phyloP scores from a whole-genome alignment of 2,797 vertebrate genomes.

The Galaxias olidus region DNA sequence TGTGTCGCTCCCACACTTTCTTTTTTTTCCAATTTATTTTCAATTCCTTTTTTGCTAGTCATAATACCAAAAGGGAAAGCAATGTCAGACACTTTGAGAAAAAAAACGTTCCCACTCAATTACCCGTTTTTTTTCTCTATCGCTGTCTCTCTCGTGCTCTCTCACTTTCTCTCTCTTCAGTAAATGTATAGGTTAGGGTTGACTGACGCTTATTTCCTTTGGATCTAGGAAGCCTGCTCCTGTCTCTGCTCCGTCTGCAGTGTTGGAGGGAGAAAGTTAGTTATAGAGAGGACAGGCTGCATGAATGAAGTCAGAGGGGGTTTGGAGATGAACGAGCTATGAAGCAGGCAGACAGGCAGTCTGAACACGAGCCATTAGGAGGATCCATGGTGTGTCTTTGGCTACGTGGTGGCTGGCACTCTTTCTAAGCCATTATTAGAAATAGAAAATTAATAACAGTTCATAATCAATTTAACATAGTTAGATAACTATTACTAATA shows the following conservation, averaged over 20 bases:
- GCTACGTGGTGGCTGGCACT: too few relatives aligned
- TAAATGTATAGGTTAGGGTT: background rate
- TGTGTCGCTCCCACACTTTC: too few relatives aligned
- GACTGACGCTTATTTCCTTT: slow-evolving; percentile 14
- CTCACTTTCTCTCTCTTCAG: too few relatives aligned
- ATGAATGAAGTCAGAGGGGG: background rate
- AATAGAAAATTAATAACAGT: too few relatives aligned
- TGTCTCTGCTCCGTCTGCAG: background rate
- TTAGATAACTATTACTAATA: too few relatives aligned
- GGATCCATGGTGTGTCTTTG: too few relatives aligned
- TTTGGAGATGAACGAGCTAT: background rate
- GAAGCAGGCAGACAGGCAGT: background rate
- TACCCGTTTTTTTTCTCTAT: background rate
- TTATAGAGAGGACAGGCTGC: background rate
- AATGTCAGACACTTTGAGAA: slow-evolving; percentile 35
- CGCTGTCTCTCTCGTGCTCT: background rate
- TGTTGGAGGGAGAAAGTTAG: too few relatives aligned
- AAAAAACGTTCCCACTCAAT: slow-evolving; percentile 50
- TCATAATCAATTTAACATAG: too few relatives aligned
- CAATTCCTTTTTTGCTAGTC: slow-evolving; percentile 11
- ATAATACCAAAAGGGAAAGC: slow-evolving; percentile 16
- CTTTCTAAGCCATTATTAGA: too few relatives aligned
- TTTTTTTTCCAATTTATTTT: slow-evolving; percentile 19
- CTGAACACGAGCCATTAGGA: too few relatives aligned
- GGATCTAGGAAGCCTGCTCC: slow-evolving; percentile 3